phyloP scores from a whole-genome alignment of 2,797 vertebrate species.

The Cottoperca gobio region DNA sequence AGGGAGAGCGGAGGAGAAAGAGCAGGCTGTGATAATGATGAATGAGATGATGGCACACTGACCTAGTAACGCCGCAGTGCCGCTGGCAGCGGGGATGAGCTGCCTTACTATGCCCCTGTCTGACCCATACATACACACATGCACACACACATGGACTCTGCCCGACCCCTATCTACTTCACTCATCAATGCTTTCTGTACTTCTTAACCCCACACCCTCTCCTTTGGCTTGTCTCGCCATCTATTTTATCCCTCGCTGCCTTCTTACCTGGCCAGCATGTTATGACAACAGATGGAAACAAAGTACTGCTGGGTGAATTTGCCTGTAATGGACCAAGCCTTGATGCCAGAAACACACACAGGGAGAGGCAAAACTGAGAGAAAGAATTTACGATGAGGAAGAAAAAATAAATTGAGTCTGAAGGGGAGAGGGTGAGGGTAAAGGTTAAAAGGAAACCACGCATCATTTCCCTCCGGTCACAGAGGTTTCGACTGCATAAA shows the following conservation, averaged over 20 bases:
- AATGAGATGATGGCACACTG: constrained; percentile 85
- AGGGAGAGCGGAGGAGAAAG: constrained; percentile 54
- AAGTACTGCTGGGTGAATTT: constrained; percentile 24
- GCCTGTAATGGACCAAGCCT: constrained; percentile 1
- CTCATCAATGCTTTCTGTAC: constrained; percentile 34
- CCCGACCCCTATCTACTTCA: constrained; percentile 11
- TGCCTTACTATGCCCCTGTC: constrained; percentile 64
- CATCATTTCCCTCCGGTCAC: constrained; percentile 36
- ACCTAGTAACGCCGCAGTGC: constrained; percentile 80
- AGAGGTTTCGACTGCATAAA: constrained; percentile 20
- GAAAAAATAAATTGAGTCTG: not conserved
- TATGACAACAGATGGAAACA: constrained; percentile 50
- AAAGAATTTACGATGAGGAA: constrained; percentile 14
- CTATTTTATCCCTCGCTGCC: constrained; percentile 38
- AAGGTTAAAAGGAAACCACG: constrained; percentile 60
- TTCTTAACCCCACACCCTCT: constrained; percentile 41
- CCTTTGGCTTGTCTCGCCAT: constrained; percentile 33
- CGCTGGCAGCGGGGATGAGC: constrained; percentile 71
- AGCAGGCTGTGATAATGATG: constrained; percentile 69
- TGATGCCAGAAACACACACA: not conserved
- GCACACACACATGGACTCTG: not conserved
- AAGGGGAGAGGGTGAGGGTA: not conserved
- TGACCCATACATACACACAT: constrained; percentile 36
- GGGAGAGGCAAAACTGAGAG: not conserved
- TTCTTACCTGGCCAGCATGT: constrained; percentile 31